Percentiles rank a stretch among this genome's conserved stretches.
These are phyloP conservation scores for Acipenser oxyrinchus DNA, from an alignment of 2,797 vertebrate genomes.

Conservation along the genomic window DNA sequence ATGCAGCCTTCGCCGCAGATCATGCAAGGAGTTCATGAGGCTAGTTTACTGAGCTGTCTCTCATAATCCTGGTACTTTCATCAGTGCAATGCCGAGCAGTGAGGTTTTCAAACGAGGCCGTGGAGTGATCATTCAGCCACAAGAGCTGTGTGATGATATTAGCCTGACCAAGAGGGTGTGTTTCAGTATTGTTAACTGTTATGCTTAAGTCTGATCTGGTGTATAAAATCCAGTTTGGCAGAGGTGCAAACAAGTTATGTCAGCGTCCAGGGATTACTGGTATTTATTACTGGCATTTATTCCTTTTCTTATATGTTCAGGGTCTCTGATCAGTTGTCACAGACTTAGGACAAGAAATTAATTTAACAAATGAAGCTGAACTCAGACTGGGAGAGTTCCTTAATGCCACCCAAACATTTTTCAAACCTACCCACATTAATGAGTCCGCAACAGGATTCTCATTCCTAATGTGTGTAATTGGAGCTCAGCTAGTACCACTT, in stretches of 20 bases:
- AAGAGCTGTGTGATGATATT: background rate
- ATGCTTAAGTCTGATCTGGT: background rate
- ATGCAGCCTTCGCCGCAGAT: constrained; percentile 4
- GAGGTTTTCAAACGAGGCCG: constrained; percentile 15
- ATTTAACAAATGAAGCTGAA: no score
- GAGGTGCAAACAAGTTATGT: background rate
- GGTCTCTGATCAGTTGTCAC: no score
- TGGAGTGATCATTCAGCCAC: background rate
- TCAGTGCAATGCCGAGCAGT: constrained; percentile 42
- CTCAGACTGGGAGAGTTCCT: no score
- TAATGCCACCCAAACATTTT: no score
- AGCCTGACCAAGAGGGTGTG: background rate
- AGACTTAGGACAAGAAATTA: no score
- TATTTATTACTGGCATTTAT: no score
- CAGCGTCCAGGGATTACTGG: no score
- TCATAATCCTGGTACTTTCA: constrained; percentile 44
- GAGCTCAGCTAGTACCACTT: no score
- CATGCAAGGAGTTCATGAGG: constrained; percentile 24
- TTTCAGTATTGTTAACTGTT: background rate
- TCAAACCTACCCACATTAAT: no score
- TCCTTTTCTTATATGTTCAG: no score
- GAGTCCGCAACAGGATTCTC: no score
- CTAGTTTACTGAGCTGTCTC: constrained; percentile 53
- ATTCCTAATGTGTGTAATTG: no score
- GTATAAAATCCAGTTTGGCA: background rate